A percentile compares a stretch with the other conserved stretches of the same genome.
These are phyloP conservation scores for Volucella zonaria DNA, from an alignment of 2,888 invertebrate species.

Conservation along the genomic window DNA sequence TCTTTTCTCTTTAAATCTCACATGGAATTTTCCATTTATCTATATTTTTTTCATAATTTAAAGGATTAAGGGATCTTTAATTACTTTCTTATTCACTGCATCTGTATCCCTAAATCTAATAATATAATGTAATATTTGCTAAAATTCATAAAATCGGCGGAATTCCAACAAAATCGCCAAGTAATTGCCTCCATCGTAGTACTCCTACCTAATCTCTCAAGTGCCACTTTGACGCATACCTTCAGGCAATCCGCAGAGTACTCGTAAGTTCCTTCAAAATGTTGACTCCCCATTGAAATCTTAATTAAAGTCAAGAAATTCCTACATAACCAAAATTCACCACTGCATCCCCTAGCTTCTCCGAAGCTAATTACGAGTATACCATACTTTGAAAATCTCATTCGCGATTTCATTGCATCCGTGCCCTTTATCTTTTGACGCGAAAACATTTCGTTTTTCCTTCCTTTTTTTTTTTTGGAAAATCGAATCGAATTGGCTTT, in stretches of 20 bases:
- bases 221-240: conserved; percentile 19
- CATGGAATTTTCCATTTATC: no score
- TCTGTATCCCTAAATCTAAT: neutral
- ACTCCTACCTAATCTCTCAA: neutral
- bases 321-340: neutral
- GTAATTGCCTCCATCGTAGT: conserved; percentile 3
- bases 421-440: conserved; percentile 36
- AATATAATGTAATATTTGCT: neutral
- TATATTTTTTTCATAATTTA: no score
- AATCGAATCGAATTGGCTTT: conserved; percentile 56
- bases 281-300: neutral
- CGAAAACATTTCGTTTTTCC: conserved; percentile 38
- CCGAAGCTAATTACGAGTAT: conserved; percentile 62
- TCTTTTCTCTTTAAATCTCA: no score
- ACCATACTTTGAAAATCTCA: conserved; percentile 36
- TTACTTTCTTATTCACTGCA: no score
- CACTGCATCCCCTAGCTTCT: neutral
- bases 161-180: conserved; percentile 1
- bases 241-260: neutral
- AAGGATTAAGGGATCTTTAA: no score
- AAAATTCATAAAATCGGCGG: conserved; percentile 1
- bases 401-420: conserved; percentile 38
- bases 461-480: conserved; percentile 23
- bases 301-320: conserved; percentile 31
- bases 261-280: neutral